Evolutionary conservation across 2,888 invertebrate species (phyloP).

Genomic region (Trichopoda pennipes): DNA sequence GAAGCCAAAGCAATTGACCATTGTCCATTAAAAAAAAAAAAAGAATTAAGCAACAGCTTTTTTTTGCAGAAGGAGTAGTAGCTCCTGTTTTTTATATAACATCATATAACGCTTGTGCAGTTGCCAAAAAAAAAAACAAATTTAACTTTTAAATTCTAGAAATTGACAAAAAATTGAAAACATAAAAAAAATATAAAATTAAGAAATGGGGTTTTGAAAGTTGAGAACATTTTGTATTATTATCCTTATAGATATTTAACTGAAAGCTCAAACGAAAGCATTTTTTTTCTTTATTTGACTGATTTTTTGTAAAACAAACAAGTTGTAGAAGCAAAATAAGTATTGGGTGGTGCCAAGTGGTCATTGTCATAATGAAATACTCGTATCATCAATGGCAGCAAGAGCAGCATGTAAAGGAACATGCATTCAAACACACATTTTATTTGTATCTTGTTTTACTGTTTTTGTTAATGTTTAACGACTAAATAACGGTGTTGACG

Average conservation of each 20-base stretch:
- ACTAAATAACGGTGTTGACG: constrained; percentile 68
- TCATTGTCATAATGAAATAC: constrained; percentile 52
- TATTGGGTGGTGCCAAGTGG: constrained; percentile 56
- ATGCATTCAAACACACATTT: constrained; percentile 5
- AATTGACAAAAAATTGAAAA: constrained; percentile 54
- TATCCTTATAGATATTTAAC: constrained; percentile 56
- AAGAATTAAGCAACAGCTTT: constrained; percentile 14
- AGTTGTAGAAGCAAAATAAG: constrained; percentile 48
- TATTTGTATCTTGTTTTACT: constrained; percentile 26
- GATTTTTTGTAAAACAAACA: constrained; percentile 46
- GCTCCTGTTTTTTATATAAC: constrained; percentile 5
- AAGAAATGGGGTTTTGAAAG: constrained; percentile 1
- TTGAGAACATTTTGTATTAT: constrained; percentile 35
- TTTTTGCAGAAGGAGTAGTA: constrained; percentile 11
- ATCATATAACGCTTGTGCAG: constrained; percentile 39
- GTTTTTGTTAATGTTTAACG: constrained; percentile 64
- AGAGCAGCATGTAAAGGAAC: constrained; percentile 5
- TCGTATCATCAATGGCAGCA: constrained; percentile 39
- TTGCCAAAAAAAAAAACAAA: constrained; percentile 53
- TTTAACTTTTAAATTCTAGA: constrained; percentile 58
- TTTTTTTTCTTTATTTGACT: constrained; percentile 38
- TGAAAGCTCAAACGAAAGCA: constrained; percentile 54
- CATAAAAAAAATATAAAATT: constrained; percentile 27
- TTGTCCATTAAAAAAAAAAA: constrained; percentile 28
- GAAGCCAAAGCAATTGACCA: constrained; percentile 69